These are phyloP conservation scores for Oryzias woworae DNA, from an alignment of 2,113 vertebrate genomes.

Conservation along the genomic window DNA sequence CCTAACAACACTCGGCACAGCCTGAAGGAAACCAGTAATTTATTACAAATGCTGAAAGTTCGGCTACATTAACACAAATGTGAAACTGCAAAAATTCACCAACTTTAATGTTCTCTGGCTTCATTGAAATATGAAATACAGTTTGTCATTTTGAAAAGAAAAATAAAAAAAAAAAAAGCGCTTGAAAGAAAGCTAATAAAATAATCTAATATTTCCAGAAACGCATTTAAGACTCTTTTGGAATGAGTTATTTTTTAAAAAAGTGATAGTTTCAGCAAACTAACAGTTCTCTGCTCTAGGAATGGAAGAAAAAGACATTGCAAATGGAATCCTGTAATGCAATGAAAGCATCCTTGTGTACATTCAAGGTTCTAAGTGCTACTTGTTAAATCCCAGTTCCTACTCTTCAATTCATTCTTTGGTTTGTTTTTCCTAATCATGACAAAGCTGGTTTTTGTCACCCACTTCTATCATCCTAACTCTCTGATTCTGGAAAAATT, in stretches of 20 bases:
- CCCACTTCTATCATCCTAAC: too few species aligned
- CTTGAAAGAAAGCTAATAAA: constrained; percentile 19
- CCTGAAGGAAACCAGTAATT: constrained; percentile 26
- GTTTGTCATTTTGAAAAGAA: constrained; percentile 23
- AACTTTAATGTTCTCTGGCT: neutral
- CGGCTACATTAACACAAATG: constrained; percentile 31
- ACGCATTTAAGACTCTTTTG: constrained; percentile 47
- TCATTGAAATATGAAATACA: constrained; percentile 30
- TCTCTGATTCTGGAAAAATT: too few species aligned
- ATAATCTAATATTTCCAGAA: constrained; percentile 9
- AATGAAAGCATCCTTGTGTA: constrained; percentile 12
- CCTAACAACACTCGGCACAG: too few species aligned
- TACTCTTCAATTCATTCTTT: too few species aligned
- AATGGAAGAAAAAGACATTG: constrained; percentile 11
- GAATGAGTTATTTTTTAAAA: constrained; percentile 17
- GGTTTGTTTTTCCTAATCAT: too few species aligned
- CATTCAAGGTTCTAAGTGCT: too few species aligned
- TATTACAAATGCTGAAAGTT: constrained; percentile 56
- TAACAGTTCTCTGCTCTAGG: constrained; percentile 34
- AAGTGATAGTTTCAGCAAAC: neutral
- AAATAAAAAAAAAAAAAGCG: constrained; percentile 54
- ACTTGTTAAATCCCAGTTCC: too few species aligned
- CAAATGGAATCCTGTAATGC: constrained; percentile 13
- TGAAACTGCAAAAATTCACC: constrained; percentile 1
- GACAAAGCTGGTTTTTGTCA: too few species aligned